phyloP scores from a whole-genome alignment of 2,113 vertebrate species.

The Atractosteus spatula region DNA sequence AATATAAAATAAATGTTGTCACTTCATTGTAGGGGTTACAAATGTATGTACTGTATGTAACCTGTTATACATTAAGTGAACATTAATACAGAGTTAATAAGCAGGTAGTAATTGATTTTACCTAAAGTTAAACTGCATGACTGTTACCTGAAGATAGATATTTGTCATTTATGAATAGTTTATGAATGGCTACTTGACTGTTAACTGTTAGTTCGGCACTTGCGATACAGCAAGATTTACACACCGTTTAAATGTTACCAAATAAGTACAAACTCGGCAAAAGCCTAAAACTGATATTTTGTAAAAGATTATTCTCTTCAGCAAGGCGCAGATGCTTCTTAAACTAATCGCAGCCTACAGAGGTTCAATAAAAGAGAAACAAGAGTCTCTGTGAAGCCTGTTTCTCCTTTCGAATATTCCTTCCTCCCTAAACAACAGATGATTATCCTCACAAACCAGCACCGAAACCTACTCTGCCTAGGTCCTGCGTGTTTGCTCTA shows the following conservation, averaged over 20 bases:
- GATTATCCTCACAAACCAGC: background rate
- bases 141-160: too few species aligned
- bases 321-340: slow-evolving; percentile 43
- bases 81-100: too few species aligned
- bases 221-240: background rate
- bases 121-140: too few species aligned
- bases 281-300: slow-evolving; percentile 51
- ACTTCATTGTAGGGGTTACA: too few species aligned
- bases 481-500: background rate
- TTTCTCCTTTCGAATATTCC: background rate
- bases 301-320: slow-evolving; percentile 41
- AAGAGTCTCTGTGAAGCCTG: slow-evolving; percentile 16
- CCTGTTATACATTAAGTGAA: too few species aligned
- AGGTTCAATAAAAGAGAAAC: slow-evolving; percentile 50
- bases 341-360: slow-evolving; percentile 44
- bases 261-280: slow-evolving; percentile 23
- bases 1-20: too few species aligned
- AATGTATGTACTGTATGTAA: too few species aligned
- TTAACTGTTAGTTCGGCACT: too few species aligned
- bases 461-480: too few species aligned
- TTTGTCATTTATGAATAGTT: too few species aligned
- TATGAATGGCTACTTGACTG: too few species aligned
- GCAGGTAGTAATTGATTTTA: too few species aligned
- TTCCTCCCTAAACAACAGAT: slow-evolving; percentile 7
- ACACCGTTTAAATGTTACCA: background rate